phyloP scores from a whole-genome alignment of 2,113 vertebrate species.

The Sarotherodon lohbergeri region DNA sequence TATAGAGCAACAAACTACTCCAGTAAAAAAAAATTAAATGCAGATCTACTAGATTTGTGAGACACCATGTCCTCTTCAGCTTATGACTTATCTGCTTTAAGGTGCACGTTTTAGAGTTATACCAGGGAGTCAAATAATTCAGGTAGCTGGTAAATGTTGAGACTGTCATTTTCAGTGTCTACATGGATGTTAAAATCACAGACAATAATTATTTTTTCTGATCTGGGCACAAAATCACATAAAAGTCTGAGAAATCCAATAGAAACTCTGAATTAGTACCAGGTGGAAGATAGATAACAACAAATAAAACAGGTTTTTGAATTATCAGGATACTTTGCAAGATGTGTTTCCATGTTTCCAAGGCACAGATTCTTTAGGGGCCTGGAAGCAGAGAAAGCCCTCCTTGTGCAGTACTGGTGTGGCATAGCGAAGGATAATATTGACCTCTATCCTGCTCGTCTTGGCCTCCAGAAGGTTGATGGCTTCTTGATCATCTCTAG shows the following conservation, averaged over 20 bases:
- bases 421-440: background rate
- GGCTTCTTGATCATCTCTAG: background rate
- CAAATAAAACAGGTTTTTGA: background rate
- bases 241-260: background rate
- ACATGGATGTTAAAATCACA: background rate
- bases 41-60: background rate
- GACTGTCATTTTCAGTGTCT: background rate
- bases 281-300: background rate
- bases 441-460: background rate
- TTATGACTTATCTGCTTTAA: background rate
- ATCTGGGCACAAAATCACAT: background rate
- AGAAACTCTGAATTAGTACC: background rate
- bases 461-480: background rate
- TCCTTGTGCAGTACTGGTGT: background rate
- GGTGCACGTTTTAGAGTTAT: background rate
- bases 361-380: accelerated
- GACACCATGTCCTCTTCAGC: accelerated
- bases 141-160: background rate
- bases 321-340: background rate
- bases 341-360: background rate
- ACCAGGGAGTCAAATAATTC: background rate
- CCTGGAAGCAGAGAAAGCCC: background rate
- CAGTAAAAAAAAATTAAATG: background rate
- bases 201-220: background rate
- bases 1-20: background rate